Conservation (phyloP, 2,113 vertebrate genomes). For the Cathartes aura region DNA sequence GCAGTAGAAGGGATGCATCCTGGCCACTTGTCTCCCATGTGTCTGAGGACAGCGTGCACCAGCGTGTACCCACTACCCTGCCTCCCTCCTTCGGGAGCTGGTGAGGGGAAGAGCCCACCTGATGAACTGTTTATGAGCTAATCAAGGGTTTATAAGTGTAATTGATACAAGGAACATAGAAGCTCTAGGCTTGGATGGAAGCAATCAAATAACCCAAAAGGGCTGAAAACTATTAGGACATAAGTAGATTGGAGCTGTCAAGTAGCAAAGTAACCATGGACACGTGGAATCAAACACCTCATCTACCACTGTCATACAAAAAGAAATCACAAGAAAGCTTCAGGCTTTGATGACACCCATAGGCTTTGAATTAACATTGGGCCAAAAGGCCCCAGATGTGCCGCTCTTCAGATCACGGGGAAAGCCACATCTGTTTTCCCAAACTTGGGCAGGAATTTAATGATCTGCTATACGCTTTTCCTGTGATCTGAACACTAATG, state of each 20-base stretch:
- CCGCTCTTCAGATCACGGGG: neutral
- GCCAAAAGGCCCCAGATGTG: neutral
- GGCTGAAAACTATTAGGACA: neutral
- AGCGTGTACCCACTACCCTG: rapidly evolving
- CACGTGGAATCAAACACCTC: neutral
- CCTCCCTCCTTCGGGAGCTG: neutral
- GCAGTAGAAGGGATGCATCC: neutral
- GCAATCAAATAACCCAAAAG: neutral
- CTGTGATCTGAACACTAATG: neutral
- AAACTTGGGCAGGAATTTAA: neutral
- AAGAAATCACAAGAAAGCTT: neutral
- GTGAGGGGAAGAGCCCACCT: neutral
- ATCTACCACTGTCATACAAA: neutral
- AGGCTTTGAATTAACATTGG: neutral
- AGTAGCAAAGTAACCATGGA: neutral
- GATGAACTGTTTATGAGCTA: neutral
- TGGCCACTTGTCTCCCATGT: neutral
- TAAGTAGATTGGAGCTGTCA: neutral
- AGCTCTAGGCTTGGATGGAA: neutral
- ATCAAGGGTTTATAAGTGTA: neutral
- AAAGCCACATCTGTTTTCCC: neutral
- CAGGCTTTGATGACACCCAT: neutral
- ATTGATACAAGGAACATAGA: neutral
- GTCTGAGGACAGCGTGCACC: neutral
- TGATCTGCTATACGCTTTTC: neutral